A percentile compares a stretch with the other conserved stretches of the same genome.
Conservation (phyloP, 2,113 vertebrate genomes). For the Baryphthengus martii region DNA sequence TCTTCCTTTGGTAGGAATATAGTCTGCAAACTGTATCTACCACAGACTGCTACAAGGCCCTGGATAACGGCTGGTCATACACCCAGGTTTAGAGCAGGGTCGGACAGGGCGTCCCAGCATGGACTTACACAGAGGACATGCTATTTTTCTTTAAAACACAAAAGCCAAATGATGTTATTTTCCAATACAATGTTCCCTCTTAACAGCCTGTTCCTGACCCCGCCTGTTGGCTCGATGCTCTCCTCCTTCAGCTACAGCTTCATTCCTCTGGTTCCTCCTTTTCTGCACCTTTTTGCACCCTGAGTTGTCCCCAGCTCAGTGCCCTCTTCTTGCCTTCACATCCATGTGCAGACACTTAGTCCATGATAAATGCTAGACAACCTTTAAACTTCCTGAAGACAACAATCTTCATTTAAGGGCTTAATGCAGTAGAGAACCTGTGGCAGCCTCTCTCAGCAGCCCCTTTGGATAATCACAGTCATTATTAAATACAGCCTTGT, state of each 20-base stretch:
- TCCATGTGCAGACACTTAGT: background rate
- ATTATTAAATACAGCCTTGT: background rate
- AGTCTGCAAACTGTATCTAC: background rate
- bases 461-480: background rate
- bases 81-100: conserved; percentile 16
- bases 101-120: background rate
- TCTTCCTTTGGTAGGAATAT: background rate
- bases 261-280: background rate
- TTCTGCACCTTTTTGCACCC: background rate
- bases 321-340: background rate
- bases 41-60: background rate
- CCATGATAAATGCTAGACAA: background rate
- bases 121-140: background rate
- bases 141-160: background rate
- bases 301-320: background rate
- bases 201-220: background rate
- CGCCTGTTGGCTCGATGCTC: background rate
- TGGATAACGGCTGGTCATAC: background rate
- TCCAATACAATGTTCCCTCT: background rate
- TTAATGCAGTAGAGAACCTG: background rate
- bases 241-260: background rate
- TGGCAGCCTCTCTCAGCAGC: background rate
- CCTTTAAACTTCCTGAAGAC: background rate
- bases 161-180: background rate
- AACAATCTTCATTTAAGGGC: background rate